Percentiles rank a stretch among this genome's conserved stretches.
phyloP scores from a whole-genome alignment of 1,140 invertebrate species.

The Chionoecetes opilio region DNA sequence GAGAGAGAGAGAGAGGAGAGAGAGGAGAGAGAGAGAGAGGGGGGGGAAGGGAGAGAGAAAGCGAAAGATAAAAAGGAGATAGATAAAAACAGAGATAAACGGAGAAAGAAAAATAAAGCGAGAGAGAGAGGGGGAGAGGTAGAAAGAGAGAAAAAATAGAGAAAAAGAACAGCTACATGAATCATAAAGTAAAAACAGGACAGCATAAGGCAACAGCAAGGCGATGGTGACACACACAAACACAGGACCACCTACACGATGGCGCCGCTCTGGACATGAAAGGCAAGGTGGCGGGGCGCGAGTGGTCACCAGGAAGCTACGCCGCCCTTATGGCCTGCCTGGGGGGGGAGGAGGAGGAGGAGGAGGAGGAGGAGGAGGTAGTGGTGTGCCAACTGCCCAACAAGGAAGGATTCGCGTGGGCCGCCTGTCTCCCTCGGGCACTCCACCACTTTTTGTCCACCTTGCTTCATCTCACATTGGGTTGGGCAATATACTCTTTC shows the following conservation, averaged over 20 bases:
- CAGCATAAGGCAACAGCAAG: too few species aligned
- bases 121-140: not conserved
- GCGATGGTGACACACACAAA: not conserved
- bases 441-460: conserved; percentile 3
- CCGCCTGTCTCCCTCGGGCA: not conserved
- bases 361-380: too few species aligned
- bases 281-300: not conserved
- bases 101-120: not conserved
- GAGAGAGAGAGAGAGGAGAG: not conserved
- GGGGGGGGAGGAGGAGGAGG: too few species aligned
- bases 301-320: too few species aligned
- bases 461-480: conserved; percentile 47
- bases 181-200: too few species aligned
- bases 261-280: not conserved
- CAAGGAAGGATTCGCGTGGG: conserved; percentile 64
- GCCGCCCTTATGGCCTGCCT: too few species aligned
- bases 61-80: too few species aligned
- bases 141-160: not conserved
- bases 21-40: not conserved
- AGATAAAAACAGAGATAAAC: too few species aligned
- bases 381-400: not conserved
- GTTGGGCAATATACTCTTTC: conserved; percentile 47
- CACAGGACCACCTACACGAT: too few species aligned
- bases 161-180: not conserved
- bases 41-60: not conserved